Conservation (phyloP, 2,797 vertebrate species). For the Heteromormyrus szaboi region DNA sequence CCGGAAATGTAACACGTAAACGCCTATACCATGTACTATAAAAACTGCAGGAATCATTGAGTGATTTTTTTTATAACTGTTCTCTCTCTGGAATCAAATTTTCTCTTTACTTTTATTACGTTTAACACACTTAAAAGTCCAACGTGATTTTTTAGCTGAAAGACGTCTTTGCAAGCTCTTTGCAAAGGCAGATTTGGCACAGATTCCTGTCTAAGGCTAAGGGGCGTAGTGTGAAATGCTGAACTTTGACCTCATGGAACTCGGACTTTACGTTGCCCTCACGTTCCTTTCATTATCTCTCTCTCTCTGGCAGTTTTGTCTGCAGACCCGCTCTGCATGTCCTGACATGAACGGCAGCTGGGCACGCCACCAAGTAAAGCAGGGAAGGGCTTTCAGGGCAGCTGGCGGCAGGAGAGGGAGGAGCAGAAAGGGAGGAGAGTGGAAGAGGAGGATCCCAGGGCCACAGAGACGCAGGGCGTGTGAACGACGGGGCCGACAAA, state of each 20-base stretch:
- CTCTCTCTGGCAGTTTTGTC: conserved; percentile 9
- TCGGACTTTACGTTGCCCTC: conserved; percentile 34
- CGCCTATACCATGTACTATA: not conserved
- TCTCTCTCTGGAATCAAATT: not conserved
- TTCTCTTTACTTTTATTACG: not conserved
- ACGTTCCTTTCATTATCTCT: not conserved
- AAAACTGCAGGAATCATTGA: not conserved
- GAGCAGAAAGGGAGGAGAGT: conserved; percentile 26
- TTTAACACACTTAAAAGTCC: not conserved
- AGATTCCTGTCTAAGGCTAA: not conserved
- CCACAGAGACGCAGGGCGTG: conserved; percentile 33
- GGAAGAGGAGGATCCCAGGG: conserved; percentile 33
- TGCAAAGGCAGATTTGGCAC: conserved; percentile 9
- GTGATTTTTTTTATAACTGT: not conserved
- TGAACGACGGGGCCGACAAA: conserved; percentile 1
- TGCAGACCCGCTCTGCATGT: conserved; percentile 44
- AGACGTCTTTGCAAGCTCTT: conserved; percentile 15
- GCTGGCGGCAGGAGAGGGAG: conserved; percentile 42
- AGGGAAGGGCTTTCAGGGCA: conserved; percentile 51
- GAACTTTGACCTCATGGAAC: conserved; percentile 58
- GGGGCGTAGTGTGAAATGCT: conserved; percentile 23
- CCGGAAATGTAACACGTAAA: not conserved
- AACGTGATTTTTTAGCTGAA: conserved; percentile 6
- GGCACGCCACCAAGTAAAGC: conserved; percentile 47
- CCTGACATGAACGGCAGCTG: conserved; percentile 53